Percentiles rank a stretch among this genome's conserved stretches.
Evolutionary conservation across 2,113 vertebrate genomes (phyloP).

Genomic region (Theristicus caerulescens): DNA sequence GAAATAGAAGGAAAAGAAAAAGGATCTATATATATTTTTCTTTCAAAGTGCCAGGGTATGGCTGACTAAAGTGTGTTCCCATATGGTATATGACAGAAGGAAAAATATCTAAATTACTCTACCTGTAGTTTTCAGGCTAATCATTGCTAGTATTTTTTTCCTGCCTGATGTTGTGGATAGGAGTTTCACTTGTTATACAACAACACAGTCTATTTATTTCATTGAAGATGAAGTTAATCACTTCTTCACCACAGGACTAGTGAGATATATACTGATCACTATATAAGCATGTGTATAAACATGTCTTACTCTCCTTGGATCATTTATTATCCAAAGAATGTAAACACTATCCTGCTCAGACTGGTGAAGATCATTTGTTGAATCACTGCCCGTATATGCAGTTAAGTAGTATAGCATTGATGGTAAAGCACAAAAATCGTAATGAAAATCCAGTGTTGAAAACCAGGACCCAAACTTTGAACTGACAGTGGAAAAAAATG

Average conservation of each 20-base stretch:
- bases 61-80: not conserved
- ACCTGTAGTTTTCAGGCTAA: not conserved
- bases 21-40: not conserved
- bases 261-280: not conserved
- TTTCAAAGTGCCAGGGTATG: not conserved
- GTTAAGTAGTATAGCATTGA: not conserved
- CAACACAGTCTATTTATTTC: not conserved
- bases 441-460: not conserved
- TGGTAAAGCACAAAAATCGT: not conserved
- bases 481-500: not conserved
- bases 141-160: not conserved
- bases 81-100: not conserved
- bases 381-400: not conserved
- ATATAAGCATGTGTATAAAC: not conserved
- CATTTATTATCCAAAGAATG: not conserved
- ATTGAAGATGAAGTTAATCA: not conserved
- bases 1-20: not conserved
- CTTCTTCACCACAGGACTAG: not conserved
- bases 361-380: not conserved
- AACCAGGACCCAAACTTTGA: not conserved
- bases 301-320: not conserved
- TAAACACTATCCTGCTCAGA: not conserved
- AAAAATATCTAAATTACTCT: not conserved
- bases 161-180: not conserved
- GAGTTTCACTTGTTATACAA: not conserved